phyloP scores from a whole-genome alignment of 2,113 vertebrate genomes.

The Anguilla japonica region DNA sequence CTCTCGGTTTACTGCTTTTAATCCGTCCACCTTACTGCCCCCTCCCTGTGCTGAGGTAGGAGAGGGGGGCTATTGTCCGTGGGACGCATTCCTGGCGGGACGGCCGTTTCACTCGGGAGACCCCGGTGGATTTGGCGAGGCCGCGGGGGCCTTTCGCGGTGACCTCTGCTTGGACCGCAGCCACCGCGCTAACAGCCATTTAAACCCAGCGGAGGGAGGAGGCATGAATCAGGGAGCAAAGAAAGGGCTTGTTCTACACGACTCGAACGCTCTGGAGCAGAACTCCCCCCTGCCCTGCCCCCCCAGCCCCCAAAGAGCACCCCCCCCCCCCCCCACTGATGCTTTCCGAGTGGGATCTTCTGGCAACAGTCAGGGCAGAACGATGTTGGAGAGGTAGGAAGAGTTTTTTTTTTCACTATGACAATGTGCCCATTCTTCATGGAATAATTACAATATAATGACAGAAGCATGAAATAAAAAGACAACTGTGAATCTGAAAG shows the following conservation, averaged over 20 bases:
- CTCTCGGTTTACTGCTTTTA: slow-evolving; percentile 17
- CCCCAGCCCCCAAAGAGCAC: background rate
- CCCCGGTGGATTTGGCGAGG: slow-evolving; percentile 39
- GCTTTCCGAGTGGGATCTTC: background rate
- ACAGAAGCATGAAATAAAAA: slow-evolving; percentile 26
- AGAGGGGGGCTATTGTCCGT: slow-evolving; percentile 59
- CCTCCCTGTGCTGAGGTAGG: slow-evolving; percentile 47
- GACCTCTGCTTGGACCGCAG: slow-evolving; percentile 49
- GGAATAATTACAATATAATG: slow-evolving; percentile 50
- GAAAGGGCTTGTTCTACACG: slow-evolving; percentile 38
- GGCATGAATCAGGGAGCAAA: slow-evolving; percentile 41
- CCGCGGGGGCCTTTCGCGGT: slow-evolving; percentile 29
- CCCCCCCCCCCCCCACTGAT: background rate
- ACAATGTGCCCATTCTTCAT: slow-evolving; percentile 60
- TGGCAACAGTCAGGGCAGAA: slow-evolving; percentile 45
- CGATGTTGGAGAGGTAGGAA: slow-evolving; percentile 26
- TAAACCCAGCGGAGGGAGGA: slow-evolving; percentile 51
- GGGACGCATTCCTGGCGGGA: slow-evolving; percentile 62
- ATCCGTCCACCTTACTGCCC: slow-evolving; percentile 22
- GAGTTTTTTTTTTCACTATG: slow-evolving; percentile 38
- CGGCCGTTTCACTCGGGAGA: slow-evolving; percentile 65
- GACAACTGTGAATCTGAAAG: slow-evolving; percentile 50
- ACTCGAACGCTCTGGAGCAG: slow-evolving; percentile 16
- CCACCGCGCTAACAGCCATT: slow-evolving; percentile 48
- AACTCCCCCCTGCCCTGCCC: background rate